Base-by-base conservation (phyloP, 2,797 vertebrate genomes). In the Borostomias antarcticus region DNA sequence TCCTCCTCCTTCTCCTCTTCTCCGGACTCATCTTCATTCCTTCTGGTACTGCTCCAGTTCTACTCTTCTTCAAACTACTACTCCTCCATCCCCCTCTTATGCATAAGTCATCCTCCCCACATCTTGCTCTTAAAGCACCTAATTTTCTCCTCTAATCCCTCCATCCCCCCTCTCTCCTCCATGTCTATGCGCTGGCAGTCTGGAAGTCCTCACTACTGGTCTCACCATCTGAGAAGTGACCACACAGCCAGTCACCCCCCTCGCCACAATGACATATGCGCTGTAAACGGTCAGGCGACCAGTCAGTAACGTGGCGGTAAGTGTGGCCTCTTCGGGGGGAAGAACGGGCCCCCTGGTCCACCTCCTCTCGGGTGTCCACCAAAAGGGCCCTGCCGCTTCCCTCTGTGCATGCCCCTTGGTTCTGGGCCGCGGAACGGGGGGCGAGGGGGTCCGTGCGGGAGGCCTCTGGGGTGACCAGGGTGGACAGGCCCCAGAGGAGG, bases 251-350 rank as follows among this genome's bases (percentile, higher is more conserved):
- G 35, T n/a, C 7, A 23, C 37, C 5, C 13, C 50, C 26, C 26
- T 17, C 26, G 26, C 23, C 50, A 5, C 37, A 59, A 25, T 43
- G 23, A 10, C 9, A 11, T 23, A 68, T 63, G 68, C 62, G 62
- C 68, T 47, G 67, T 19, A 56, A 52, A 71, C 4, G 53, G 2
- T 72, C 47, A 37, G 51, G 21, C 25, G 58, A 54, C 15, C 33
- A 9, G 63, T 98, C 92, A 98, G 92, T 94, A 97, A 71, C 93
- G 93, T 19, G 95, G 96, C 26, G 94, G 95, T 33, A 88, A 90
- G 76, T 93, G 97, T 8, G 96, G 96, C 83, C 97, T 95, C 87
- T 97, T 97, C 0, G 95, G 96, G 56, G 91, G 84, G 45, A 94
- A 96, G 86, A 95, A 94, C 0, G 94, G 94, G 35, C 92, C 80